Conservation (phyloP, 2,888 invertebrate species). For the Drosophila paranaensis region DNA sequence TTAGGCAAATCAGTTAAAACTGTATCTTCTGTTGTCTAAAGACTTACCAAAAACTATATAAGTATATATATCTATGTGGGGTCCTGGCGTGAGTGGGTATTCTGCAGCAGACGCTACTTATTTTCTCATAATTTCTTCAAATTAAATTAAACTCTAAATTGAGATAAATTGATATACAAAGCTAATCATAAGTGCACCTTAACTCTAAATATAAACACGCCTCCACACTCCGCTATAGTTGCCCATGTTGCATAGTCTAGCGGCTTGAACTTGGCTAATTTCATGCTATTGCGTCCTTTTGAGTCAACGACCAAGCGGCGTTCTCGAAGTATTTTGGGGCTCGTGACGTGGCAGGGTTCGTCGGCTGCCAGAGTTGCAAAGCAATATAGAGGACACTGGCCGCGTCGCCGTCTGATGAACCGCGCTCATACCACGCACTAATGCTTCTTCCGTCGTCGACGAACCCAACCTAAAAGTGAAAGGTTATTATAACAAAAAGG, state of each 20-base stretch:
- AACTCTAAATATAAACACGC: neutral
- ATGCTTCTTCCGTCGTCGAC: constrained; percentile 62
- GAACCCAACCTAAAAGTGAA: constrained; percentile 58
- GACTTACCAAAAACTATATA: too few species aligned
- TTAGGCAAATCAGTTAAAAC: too few species aligned
- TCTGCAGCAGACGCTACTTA: too few species aligned
- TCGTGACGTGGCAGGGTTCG: constrained; percentile 49
- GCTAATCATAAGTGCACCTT: neutral
- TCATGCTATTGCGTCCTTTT: neutral
- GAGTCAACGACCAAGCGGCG: constrained; percentile 35
- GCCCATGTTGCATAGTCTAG: neutral
- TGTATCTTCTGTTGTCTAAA: too few species aligned
- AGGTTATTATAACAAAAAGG: constrained; percentile 70
- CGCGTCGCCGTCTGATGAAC: constrained; percentile 43
- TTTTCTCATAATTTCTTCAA: too few species aligned
- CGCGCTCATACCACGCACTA: constrained; percentile 21
- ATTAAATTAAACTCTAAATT: too few species aligned
- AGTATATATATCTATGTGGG: too few species aligned
- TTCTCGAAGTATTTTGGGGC: constrained; percentile 22
- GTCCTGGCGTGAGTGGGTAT: too few species aligned
- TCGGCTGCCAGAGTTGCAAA: constrained; percentile 26
- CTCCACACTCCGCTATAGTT: neutral
- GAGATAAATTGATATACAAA: too few species aligned
- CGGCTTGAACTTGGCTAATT: neutral
- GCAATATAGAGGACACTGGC: constrained; percentile 27